Conservation (phyloP, 1,140 invertebrate species). For the Achatina immaculata region DNA sequence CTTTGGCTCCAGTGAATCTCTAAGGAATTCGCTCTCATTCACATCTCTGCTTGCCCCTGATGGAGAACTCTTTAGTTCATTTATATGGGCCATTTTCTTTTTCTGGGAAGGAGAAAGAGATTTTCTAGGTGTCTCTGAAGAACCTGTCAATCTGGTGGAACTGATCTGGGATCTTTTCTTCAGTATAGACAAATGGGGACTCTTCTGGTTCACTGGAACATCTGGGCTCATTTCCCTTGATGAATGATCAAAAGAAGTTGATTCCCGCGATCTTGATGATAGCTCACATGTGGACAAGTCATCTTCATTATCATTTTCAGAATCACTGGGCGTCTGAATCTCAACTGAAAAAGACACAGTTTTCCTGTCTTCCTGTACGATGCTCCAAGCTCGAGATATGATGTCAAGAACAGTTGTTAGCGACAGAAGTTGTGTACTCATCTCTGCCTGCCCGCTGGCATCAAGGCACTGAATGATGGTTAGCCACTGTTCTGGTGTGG, state of each 20-base stretch:
- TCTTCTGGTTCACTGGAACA: not conserved
- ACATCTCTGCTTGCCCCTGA: not conserved
- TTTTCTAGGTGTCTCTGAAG: not conserved
- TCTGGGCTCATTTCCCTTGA: constrained; percentile 16
- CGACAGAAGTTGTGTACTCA: not conserved
- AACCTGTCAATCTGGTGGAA: not conserved
- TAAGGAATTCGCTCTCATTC: not conserved
- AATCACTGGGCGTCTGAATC: constrained; percentile 15
- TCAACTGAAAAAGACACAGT: not conserved
- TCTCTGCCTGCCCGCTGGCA: not conserved
- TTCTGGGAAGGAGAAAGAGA: not conserved
- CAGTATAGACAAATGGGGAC: not conserved
- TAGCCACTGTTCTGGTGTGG: constrained; percentile 27
- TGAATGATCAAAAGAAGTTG: constrained; percentile 12
- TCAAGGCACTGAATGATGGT: not conserved
- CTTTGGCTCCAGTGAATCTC: not conserved
- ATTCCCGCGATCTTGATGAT: constrained; percentile 10
- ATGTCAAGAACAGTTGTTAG: not conserved
- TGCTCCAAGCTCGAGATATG: not conserved
- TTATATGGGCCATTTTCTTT: not conserved
- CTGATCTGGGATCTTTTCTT: not conserved
- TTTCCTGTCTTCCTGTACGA: constrained; percentile 21
- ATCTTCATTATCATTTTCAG: constrained; percentile 5
- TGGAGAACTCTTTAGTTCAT: not conserved
- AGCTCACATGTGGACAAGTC: not conserved